phyloP scores from a whole-genome alignment of 2,113 vertebrate species.

The Alaudala cheleensis region DNA sequence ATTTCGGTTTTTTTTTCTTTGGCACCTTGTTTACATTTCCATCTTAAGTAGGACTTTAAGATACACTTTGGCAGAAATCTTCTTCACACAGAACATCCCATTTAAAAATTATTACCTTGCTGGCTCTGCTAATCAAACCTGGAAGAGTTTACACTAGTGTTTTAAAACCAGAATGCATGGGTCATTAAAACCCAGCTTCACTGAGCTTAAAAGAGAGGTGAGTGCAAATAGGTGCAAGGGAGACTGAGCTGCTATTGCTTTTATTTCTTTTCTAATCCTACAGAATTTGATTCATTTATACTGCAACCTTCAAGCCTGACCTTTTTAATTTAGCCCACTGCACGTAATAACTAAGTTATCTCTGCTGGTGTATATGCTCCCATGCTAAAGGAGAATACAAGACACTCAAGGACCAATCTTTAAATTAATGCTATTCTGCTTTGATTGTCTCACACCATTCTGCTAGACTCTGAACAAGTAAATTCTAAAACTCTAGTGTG shows the following conservation, averaged over 20 bases:
- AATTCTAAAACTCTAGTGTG: background rate
- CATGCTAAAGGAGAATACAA: background rate
- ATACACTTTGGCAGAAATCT: constrained; percentile 8
- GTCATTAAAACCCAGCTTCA: constrained; percentile 1
- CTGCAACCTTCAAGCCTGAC: background rate
- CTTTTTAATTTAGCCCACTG: background rate
- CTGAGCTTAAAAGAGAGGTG: background rate
- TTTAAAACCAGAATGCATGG: background rate
- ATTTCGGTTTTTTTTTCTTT: background rate
- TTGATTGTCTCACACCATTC: background rate
- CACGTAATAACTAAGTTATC: background rate
- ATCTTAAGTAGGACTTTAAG: background rate
- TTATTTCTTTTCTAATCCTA: background rate
- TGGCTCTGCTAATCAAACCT: background rate
- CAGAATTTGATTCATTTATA: background rate
- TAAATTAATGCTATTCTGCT: background rate
- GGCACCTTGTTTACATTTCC: constrained; percentile 36
- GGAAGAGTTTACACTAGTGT: background rate
- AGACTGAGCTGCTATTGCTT: background rate
- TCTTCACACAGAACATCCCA: background rate
- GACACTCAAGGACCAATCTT: background rate
- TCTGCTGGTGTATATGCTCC: background rate
- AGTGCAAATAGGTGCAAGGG: background rate
- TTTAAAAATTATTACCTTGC: constrained; percentile 35
- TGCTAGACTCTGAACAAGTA: background rate